Evolutionary conservation across 2,113 vertebrate genomes (phyloP).

Genomic region (Chionodraco myersi): DNA sequence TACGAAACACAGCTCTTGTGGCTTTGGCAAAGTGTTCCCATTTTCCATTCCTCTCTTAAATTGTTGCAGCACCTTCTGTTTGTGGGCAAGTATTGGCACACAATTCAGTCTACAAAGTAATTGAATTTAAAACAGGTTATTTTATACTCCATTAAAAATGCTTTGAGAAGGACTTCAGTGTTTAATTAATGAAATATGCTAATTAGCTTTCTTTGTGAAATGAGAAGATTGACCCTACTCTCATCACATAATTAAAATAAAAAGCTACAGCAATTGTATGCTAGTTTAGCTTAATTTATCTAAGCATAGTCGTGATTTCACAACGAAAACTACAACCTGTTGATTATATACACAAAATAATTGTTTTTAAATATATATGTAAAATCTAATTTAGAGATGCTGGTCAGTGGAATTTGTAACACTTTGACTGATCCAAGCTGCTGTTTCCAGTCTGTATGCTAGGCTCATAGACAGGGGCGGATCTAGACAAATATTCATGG

Average conservation of each 20-base stretch:
- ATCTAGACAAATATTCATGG: too few species aligned
- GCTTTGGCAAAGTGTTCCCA: conserved; percentile 52
- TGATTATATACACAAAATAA: not conserved
- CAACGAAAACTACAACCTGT: not conserved
- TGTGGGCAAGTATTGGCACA: conserved; percentile 45
- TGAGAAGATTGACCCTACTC: not conserved
- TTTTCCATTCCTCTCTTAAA: conserved; percentile 20
- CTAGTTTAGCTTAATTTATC: not conserved
- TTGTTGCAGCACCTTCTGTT: conserved; percentile 23
- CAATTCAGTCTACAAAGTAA: conserved; percentile 7
- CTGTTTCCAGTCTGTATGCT: not conserved
- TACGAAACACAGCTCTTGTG: conserved; percentile 39
- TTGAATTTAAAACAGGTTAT: not conserved
- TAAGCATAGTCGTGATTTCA: not conserved
- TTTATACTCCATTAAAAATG: not conserved
- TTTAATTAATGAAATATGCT: not conserved
- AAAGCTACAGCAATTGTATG: not conserved
- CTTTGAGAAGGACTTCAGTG: not conserved
- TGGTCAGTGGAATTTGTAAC: not conserved
- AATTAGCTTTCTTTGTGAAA: not conserved
- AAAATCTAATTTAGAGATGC: not conserved
- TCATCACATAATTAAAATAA: not conserved
- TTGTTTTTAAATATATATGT: not conserved
- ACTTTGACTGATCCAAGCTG: not conserved
- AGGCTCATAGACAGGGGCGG: not conserved